Evolutionary conservation across 2,888 invertebrate genomes (phyloP), one percentile per base, ranked within the genome.

Genomic region (Eugnorisma glareosa): DNA sequence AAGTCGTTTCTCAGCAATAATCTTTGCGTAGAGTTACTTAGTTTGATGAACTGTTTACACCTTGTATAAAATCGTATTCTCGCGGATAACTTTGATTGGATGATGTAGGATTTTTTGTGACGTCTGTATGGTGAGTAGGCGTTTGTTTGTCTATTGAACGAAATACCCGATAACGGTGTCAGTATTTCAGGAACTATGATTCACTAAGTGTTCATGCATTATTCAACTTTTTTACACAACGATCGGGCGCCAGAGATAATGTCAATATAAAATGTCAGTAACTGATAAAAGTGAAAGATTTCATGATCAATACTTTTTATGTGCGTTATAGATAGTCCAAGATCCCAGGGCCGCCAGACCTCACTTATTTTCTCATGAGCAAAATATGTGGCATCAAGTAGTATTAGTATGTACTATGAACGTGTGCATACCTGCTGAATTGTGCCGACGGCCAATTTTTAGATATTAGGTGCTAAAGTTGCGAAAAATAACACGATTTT

Each of bases 221-320:
- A 35, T 24, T 51, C 18, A n/a, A 61, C 18, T 6, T 28, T 61
- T 45, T 63, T 21, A n/a, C 35, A 0, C 18, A 81, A 6, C 15
- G 15, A 45, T 10, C 10, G 24, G 31, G 21, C 45, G 37, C 31
- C 37, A 66, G 18, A 48, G 78, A 78, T 78, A 78, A 57, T 57
- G 54, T 45, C 73, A 63, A 63, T 80, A 35, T 77, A 37, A 18
- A n/a, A 31, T 81, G 31, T 63, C 24, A 54, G 35, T 24, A n/a
- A 51, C 43, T 51, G 77, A 77, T 81, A 73, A 31, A 2, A 10
- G 0, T 54, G 24, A 43, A 35, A 35, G 81, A 77, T 81, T 77
- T 73, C 24, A 51, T 51, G 35, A 63, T 51, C 61, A 43, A 48
- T 80, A 59, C 18, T 61, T 57, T 79, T 67, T n/a, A 45, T 59